Conservation (phyloP, 2,113 vertebrate species). For the Barnardius zonarius region DNA sequence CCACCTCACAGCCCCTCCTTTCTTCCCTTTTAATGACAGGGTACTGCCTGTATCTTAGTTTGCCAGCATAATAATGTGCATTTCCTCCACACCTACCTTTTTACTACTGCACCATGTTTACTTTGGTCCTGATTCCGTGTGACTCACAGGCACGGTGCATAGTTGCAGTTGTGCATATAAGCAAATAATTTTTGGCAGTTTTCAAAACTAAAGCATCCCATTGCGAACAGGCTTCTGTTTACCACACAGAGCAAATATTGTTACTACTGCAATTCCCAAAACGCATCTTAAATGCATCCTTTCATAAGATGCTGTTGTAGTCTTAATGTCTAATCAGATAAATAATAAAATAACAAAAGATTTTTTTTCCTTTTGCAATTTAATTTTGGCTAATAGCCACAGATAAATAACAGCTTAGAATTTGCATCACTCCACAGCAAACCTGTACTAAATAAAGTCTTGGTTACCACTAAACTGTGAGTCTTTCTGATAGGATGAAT, state of each 20-base stretch:
- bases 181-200: constrained; percentile 74
- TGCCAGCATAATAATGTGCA: not conserved
- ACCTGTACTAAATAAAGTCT: not conserved
- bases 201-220: constrained; percentile 64
- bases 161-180: constrained; percentile 66
- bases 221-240: constrained; percentile 76
- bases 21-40: not conserved
- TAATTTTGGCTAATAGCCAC: constrained; percentile 63
- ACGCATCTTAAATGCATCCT: constrained; percentile 69
- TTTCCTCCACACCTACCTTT: constrained; percentile 27
- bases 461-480: not conserved
- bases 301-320: constrained; percentile 57
- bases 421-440: constrained; percentile 47
- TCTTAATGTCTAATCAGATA: constrained; percentile 71
- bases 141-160: constrained; percentile 44
- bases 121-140: not conserved
- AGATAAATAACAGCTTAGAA: constrained; percentile 67
- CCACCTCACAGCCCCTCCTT: not conserved
- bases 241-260: constrained; percentile 73
- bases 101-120: constrained; percentile 7
- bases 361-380: constrained; percentile 59
- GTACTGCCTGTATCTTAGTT: not conserved
- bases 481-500: not conserved
- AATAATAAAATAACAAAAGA: constrained; percentile 35
- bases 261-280: constrained; percentile 70